Base-by-base conservation (phyloP, 2,113 vertebrate genomes). In the Platysteira castanea region DNA sequence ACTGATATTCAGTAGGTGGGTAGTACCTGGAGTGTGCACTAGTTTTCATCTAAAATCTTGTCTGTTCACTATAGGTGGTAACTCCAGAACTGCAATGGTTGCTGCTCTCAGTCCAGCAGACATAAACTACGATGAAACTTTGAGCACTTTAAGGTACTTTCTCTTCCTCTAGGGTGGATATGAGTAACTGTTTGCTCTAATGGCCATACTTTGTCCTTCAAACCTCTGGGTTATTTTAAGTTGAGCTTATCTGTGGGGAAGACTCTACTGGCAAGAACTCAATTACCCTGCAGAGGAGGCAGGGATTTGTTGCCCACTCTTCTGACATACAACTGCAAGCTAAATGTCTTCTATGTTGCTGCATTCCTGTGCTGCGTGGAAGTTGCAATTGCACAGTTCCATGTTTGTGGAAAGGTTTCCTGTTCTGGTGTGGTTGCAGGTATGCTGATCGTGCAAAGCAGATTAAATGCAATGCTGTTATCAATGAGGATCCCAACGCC, bases 111-210 rank as follows among this genome's bases (percentile, higher is more conserved):
- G 99, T 97, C 99, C 99, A 12, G 99, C 99, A 90, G 99, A 99
- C 82, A 99, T 99, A 88, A 99, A 99, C 98, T 99, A 99, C 0
- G 99, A 99, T 95, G 99, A 99, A 98, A 99, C 99, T n/a, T 97
- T 99, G 92, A 99, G 99, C 98, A 99, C 99, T 54, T 98, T 99
- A 93, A 99, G 99, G 99, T 99, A 98, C 61, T 84, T 53, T 61
- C 2, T 18, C 59, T 39, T 86, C 8, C 47, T 59, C 20, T 63
- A 42, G 27, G 39, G 8, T 37, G 22, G 14, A 6, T 69, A 3
- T 18, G 11, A 15, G 53, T 68, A n/a, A 18, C 27, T 84, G 6
- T 70, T 75, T 47, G 63, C 50, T 87, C 19, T 65, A 30, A 19
- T 42, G 42, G 37, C 33, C n/a, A 8, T 20, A 7, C 46, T 61